A percentile compares a stretch with the other conserved stretches of the same genome.
These are phyloP conservation scores for Parochlus steinenii DNA, from an alignment of 2,888 invertebrate genomes.

Conservation along the genomic window DNA sequence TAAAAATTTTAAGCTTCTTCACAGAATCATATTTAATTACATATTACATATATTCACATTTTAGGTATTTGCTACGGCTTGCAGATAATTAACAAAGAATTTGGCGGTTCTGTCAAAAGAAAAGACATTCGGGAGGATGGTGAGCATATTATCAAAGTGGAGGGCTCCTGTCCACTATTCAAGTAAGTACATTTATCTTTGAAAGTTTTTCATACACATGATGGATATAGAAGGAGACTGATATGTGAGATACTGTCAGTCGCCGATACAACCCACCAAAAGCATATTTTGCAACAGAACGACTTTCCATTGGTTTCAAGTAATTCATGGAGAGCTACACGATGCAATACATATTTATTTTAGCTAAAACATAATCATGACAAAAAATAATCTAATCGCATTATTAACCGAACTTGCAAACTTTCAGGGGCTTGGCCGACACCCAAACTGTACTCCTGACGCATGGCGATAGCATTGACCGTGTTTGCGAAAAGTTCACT, in stretches of 20 bases:
- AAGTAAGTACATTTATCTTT: slow-evolving; percentile 46
- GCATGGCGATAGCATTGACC: slow-evolving; percentile 92
- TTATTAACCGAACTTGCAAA: slow-evolving; percentile 12
- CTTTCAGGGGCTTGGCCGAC: slow-evolving; percentile 64
- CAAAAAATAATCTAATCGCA: slow-evolving; percentile 2
- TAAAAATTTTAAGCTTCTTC: slow-evolving; percentile 9
- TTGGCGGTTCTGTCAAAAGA: slow-evolving; percentile 77
- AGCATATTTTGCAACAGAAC: slow-evolving; percentile 17
- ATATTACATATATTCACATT: slow-evolving; percentile 13
- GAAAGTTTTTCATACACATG: neutral
- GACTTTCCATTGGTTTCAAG: slow-evolving; percentile 21
- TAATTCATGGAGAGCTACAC: slow-evolving; percentile 25
- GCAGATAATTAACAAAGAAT: slow-evolving; percentile 98
- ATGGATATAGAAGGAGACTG: slow-evolving; percentile 11
- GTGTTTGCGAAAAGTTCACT: slow-evolving; percentile 76
- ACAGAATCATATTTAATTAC: slow-evolving; percentile 2
- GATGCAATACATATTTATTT: slow-evolving; percentile 20
- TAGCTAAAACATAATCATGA: slow-evolving; percentile 1
- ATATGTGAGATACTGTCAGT: slow-evolving; percentile 14
- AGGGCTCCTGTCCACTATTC: slow-evolving; percentile 77
- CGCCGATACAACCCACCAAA: slow-evolving; percentile 29
- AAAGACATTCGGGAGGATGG: slow-evolving; percentile 89
- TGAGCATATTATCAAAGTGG: slow-evolving; percentile 76
- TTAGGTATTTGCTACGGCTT: slow-evolving; percentile 97
- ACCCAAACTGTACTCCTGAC: slow-evolving; percentile 84